Evolutionary conservation across 2,888 invertebrate genomes (phyloP), one percentile per base, ranked within the genome.

Genomic region (Drosophila formosana): DNA sequence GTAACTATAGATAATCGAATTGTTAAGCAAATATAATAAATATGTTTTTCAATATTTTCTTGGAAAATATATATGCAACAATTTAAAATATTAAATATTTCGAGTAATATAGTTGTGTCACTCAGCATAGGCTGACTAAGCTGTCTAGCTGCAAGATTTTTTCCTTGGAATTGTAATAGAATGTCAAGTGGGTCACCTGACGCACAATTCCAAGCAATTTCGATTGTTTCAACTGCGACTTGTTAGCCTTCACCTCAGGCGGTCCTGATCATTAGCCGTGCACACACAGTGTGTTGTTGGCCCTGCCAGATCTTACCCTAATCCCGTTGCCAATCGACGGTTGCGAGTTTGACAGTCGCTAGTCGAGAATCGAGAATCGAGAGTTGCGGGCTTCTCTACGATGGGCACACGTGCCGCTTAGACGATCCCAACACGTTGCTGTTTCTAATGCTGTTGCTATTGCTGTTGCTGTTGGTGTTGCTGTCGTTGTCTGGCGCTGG

Each of bases 361-460:
- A 41, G 5, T 41, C 23, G 28, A 25, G 45, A 28, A 2, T 5
- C 5, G 46, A 25, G 30, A 50, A 18, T 50, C 11, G 25, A 45
- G 9, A 45, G 18, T 51, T 18, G 65, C 11, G 11, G 41, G 18
- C 46, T 18, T 65, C 18, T 28, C 18, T 28, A 6, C 28, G 39
- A 52, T 69, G 72, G 80, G 49, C 67, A 72, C 70, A 68, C 64
- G 70, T 82, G 72, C 66, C 82, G 63, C 66, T 76, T 61, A 60
- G 71, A 64, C 64, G 74, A 72, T 56, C 61, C 72, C 67, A 52
- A 52, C 67, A 72, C 53, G 57, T 63, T 66, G 72, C 70, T 49
- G 60, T 55, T 9, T 26, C 18, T 63, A 8, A 25, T 5, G 32
- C 28, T 30, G n/a, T 13, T n/a, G 34, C 4, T 46, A 18, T 41